Base-by-base conservation (phyloP, 2,797 vertebrate species). In the Parambassis ranga region DNA sequence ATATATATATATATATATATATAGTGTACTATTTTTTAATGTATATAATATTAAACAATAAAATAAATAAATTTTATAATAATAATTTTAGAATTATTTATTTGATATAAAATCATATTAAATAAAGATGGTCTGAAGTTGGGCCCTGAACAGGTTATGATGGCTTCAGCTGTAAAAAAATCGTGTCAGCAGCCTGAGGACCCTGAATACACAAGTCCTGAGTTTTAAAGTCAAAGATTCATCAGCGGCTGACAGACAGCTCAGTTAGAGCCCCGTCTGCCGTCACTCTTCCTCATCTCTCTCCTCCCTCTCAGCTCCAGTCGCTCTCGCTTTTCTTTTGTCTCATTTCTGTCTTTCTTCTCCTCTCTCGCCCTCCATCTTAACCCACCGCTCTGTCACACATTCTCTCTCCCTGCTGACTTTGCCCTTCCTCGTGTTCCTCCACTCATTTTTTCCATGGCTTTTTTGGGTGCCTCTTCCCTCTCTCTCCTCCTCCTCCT, bases 381-480 rank as follows among this genome's bases (percentile, higher is more conserved):
- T 44, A 53, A 39, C 71, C 80, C 74, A 55, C 78, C 64, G 7
- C 69, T 81, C 82, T 68, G 70, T 83, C 78, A 62, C 81, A 77
- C 67, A 33, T 18, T 69, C 57, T 53, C 67, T 61, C 71, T 81
- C 90, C 8, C 84, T 92, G 92, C 93, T 94, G 93, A 93, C 91
- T 92, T 82, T 91, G 92, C 90, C 93, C 89, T 93, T 93, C 90
- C 85, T 90, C 69, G 79, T 83, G 81, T 65, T 87, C 71, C 82
- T 87, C 84, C 83, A 81, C 92, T 93, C 91, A 94, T 86, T 93
- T 93, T 95, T 95, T 95, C 93, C 93, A 77, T 79, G 88, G 90
- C 89, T 91, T 82, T 87, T 91, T 90, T 87, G 81, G 84, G 77
- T 89, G 87, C 70, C 85, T 89, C 85, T 87, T 90, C 85, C 79